Base-by-base conservation (phyloP, 2,113 vertebrate genomes). In the Guaruba guarouba region DNA sequence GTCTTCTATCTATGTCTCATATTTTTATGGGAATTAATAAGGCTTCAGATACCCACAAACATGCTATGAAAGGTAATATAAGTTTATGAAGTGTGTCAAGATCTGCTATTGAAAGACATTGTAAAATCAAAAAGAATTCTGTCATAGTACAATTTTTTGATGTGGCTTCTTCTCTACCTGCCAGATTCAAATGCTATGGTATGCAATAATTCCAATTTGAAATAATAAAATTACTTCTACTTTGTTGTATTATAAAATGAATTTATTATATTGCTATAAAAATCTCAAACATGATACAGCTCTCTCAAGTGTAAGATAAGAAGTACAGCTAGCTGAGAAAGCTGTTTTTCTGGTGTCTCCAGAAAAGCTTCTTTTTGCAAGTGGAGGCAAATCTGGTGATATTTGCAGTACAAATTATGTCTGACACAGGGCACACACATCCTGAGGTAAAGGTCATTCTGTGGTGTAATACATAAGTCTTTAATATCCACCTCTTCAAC, bases 401-500 rank as follows among this genome's bases (percentile, higher is more conserved):
- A 35, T 92, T 94, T 95, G 81, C 24, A 31, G 48, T 29, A 48
- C 61, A 83, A 90, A 92, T 24, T 57, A 13, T 71, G 41, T 71
- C 51, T 88, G 86, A 91, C 62, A 68, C 20, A 57, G 52, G 68
- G 22, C 35, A 69, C 28, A 68, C 55, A 43, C 52, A 73, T 82
- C 44, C 62, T 76, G 69, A 96, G 41, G 55, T 81, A 92, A 92
- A 83, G 76, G 88, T 82, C 76, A 66, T 81, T 74, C 44, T 84
- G 48, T 78, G 69, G 69, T 75, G 49, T 61, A 78, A 66, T 43
- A 76, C 77, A 75, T 1, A 37, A 94, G 39, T 44, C 86, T 88
- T 91, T 86, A 79, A 88, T 82, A 84, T 39, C 92, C 52, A 76
- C 44, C 57, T 76, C 62, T 69, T 96, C 86, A 93, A 82, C 86